Conservation (phyloP, 1,140 invertebrate genomes). For the Nomia melanderi region DNA sequence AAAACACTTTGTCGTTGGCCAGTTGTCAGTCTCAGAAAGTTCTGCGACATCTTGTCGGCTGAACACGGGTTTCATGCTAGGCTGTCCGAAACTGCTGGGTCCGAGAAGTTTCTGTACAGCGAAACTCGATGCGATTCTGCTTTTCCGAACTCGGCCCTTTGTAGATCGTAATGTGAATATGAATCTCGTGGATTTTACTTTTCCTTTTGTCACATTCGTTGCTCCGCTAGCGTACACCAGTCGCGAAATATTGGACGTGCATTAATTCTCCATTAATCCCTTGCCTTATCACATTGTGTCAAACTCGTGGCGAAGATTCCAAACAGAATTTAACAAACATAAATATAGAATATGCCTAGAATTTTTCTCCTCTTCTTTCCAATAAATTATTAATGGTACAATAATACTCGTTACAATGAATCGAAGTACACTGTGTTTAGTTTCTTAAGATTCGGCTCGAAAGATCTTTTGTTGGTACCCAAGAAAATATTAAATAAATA, state of each 20-base stretch:
- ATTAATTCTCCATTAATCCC: too few species aligned
- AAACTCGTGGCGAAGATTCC: too few species aligned
- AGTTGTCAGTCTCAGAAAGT: slow-evolving; percentile 17
- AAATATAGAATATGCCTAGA: too few species aligned
- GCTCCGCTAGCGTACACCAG: background rate
- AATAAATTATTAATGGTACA: too few species aligned
- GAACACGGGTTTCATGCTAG: background rate
- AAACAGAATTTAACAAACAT: too few species aligned
- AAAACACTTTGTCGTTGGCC: slow-evolving; percentile 39
- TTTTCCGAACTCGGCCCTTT: background rate
- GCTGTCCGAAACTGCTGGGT: slow-evolving; percentile 6
- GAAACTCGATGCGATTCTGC: background rate
- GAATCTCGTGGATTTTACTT: background rate
- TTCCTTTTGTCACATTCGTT: background rate
- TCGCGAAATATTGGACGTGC: background rate
- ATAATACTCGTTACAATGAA: too few species aligned
- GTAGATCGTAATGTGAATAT: background rate
- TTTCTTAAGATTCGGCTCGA: too few species aligned
- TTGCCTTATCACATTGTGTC: too few species aligned
- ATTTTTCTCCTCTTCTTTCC: too few species aligned
- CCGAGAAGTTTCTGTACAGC: background rate
- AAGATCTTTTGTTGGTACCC: too few species aligned
- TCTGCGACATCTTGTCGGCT: slow-evolving; percentile 24
- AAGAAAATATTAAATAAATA: too few species aligned
- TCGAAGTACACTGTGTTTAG: too few species aligned